These are phyloP conservation scores for Alligator sinensis DNA, from an alignment of 2,113 vertebrate genomes.

Conservation along the genomic window DNA sequence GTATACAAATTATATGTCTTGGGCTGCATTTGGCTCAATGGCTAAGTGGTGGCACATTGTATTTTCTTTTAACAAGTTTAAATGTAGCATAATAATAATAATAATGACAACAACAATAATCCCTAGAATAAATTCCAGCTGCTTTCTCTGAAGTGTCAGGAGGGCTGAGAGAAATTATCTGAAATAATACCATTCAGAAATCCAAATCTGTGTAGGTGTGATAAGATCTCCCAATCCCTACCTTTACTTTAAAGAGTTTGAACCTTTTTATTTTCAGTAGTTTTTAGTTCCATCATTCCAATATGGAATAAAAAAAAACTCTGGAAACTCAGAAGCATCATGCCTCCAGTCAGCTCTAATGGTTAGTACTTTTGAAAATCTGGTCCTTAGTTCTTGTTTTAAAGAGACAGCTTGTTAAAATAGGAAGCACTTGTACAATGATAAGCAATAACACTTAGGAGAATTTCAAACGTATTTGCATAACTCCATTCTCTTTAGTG, in stretches of 20 bases:
- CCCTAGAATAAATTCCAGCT: not conserved
- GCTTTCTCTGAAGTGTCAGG: not conserved
- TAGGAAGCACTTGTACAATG: not conserved
- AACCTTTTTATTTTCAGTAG: not conserved
- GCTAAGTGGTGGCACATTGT: too few species aligned
- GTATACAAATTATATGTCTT: too few species aligned
- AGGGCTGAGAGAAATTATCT: not conserved
- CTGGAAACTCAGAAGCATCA: not conserved
- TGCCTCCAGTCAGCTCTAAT: constrained; percentile 11
- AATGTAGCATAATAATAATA: not conserved
- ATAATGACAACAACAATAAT: not conserved
- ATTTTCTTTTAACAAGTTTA: too few species aligned
- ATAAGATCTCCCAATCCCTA: not conserved
- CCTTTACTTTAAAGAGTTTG: constrained; percentile 4
- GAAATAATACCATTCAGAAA: not conserved
- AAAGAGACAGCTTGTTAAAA: constrained; percentile 1
- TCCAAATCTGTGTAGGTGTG: not conserved
- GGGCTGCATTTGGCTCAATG: too few species aligned
- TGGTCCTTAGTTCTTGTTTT: not conserved
- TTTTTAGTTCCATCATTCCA: not conserved
- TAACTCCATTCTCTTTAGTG: not conserved
- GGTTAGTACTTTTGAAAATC: not conserved
- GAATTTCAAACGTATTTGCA: constrained; percentile 9
- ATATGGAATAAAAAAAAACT: constrained; percentile 26
- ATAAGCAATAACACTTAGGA: constrained; percentile 10